Percentiles rank a stretch among this genome's conserved stretches.
Conservation (phyloP, 2,113 vertebrate genomes). For the Xyrauchen texanus region DNA sequence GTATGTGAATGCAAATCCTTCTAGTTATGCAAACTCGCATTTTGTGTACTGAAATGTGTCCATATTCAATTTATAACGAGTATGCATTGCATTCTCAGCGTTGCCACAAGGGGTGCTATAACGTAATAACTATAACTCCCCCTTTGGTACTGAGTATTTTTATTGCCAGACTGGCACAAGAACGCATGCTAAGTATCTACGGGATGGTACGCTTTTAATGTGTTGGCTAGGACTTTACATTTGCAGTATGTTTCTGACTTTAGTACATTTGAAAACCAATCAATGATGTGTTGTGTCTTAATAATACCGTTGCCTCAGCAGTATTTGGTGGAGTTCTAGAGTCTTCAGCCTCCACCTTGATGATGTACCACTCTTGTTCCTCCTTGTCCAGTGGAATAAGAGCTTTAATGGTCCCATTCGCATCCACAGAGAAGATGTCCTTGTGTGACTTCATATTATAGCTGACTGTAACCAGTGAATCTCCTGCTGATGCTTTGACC, state of each 20-base stretch:
- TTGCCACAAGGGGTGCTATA: too few species aligned
- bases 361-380: conserved; percentile 66
- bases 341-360: conserved; percentile 75
- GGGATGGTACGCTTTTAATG: too few species aligned
- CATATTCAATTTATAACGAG: background rate
- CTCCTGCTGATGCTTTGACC: conserved; percentile 68
- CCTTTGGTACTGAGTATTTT: too few species aligned
- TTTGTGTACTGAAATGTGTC: background rate
- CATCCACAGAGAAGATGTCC: conserved; percentile 69
- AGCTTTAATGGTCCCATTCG: conserved; percentile 64
- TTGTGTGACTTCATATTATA: conserved; percentile 70
- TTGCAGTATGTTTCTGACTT: too few species aligned
- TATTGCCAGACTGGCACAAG: too few species aligned
- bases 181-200: too few species aligned
- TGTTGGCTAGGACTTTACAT: too few species aligned
- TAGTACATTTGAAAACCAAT: too few species aligned
- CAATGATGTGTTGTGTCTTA: background rate
- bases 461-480: conserved; percentile 45
- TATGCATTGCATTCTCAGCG: too few species aligned
- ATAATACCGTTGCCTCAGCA: conserved; percentile 68
- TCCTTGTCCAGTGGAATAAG: conserved; percentile 68
- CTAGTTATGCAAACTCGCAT: background rate
- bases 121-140: too few species aligned
- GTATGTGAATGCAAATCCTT: background rate
- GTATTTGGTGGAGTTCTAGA: conserved; percentile 68